Evolutionary conservation across 2,797 vertebrate genomes (phyloP).

Genomic region (Acrossocheilus fasciatus): DNA sequence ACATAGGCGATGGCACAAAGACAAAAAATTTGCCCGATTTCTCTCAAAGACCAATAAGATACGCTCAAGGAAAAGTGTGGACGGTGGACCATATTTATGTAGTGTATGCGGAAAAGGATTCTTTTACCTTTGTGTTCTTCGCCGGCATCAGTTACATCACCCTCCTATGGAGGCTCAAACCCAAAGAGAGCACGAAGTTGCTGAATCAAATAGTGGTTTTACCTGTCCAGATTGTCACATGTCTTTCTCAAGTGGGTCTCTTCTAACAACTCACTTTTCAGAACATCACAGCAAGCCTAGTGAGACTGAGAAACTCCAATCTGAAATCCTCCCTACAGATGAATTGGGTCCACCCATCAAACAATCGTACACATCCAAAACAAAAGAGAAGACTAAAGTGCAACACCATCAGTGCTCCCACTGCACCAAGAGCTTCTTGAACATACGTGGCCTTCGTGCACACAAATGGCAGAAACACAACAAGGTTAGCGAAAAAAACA

Average conservation of each 20-base stretch:
- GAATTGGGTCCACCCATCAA: conserved; percentile 10
- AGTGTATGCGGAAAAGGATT: conserved; percentile 75
- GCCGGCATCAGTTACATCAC: conserved; percentile 74
- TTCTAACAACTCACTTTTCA: conserved; percentile 64
- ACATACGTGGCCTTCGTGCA: conserved; percentile 76
- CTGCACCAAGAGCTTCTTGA: conserved; percentile 75
- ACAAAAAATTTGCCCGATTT: conserved; percentile 70
- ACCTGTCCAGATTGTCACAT: conserved; percentile 64
- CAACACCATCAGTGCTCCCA: conserved; percentile 72
- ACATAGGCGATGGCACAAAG: conserved; percentile 80
- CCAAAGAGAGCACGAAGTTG: conserved; percentile 32
- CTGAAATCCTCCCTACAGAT: neutral
- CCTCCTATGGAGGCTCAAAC: conserved; percentile 61
- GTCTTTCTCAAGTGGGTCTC: conserved; percentile 63
- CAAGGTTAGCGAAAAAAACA: conserved; percentile 41
- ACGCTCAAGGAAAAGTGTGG: conserved; percentile 61
- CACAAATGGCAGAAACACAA: conserved; percentile 81
- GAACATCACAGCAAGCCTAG: conserved; percentile 56
- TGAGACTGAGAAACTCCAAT: conserved; percentile 41
- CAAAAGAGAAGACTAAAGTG: conserved; percentile 45
- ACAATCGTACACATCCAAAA: neutral
- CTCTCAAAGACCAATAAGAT: conserved; percentile 65
- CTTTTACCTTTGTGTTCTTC: conserved; percentile 75
- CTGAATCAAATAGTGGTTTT: conserved; percentile 36
- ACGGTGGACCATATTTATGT: conserved; percentile 73